Conservation (phyloP, 2,113 vertebrate species). For the Crotalus viridis region DNA sequence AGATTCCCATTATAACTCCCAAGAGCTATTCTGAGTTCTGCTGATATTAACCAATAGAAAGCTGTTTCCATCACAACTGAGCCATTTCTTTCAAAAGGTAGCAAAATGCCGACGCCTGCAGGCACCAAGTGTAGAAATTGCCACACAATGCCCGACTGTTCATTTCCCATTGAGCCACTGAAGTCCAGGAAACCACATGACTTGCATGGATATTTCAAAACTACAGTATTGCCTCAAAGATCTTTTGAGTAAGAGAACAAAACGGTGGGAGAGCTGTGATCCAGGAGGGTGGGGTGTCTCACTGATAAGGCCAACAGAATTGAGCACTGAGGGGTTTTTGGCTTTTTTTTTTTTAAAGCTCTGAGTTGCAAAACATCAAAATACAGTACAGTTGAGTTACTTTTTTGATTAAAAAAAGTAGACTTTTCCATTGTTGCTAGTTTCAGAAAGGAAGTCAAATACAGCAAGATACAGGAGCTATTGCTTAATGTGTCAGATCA, state of each 20-base stretch:
- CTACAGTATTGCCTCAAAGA: background rate
- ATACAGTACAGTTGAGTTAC: accelerated
- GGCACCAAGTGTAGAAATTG: background rate
- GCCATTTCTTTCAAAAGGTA: background rate
- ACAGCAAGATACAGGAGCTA: background rate
- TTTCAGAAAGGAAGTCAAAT: background rate
- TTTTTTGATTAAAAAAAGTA: background rate
- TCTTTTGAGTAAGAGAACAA: conserved; percentile 9
- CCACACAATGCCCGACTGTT: background rate
- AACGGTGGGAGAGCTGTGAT: background rate
- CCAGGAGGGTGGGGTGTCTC: background rate
- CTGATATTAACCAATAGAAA: background rate
- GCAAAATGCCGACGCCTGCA: background rate
- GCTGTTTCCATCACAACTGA: background rate
- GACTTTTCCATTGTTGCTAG: background rate
- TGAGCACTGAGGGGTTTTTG: background rate
- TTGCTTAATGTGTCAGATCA: background rate
- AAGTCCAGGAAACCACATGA: conserved; percentile 31
- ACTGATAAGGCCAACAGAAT: conserved; percentile 3
- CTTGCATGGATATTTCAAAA: conserved; percentile 44
- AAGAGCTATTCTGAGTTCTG: background rate
- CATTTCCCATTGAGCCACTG: background rate
- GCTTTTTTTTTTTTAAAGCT: conserved; percentile 1
- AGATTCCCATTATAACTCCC: background rate
- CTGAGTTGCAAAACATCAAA: accelerated